Evolutionary conservation across 2,797 vertebrate genomes (phyloP), one percentile per base, ranked within the genome.

Genomic region (Caiman crocodilus): DNA sequence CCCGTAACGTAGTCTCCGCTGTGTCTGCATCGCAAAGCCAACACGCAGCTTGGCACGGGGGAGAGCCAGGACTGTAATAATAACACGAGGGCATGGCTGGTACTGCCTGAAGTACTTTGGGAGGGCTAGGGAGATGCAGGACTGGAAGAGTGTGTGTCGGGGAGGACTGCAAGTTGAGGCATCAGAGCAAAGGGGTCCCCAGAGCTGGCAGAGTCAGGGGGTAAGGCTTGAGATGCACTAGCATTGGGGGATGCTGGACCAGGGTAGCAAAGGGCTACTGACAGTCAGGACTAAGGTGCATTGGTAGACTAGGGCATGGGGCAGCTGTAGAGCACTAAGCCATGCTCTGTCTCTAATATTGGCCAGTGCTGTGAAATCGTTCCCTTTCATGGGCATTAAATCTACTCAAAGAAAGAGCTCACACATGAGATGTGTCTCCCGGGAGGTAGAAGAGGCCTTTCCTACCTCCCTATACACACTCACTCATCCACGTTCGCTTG

Each of bases 401-500:
- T 25, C 69, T 23, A 20, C 76, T 17, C 35, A 25, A 71, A 73
- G 7, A 18, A 26, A 0, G 26, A 0, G 2, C 35, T 59, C 67
- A 3, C 5, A 73, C 59, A 63, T 76, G 50, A 58, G 8, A n/a
- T 42, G 20, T 14, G 4, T 69, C 18, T 73, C n/a, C 1, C 35
- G 60, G n/a, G 28, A 32, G 4, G 28, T 6, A 30, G 18, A 21
- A 55, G 20, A 30, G 4, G 3, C 7, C 3, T 58, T 60, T 32
- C 8, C 28, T 30, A 25, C 7, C 25, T 81, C 60, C 13, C 23
- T 64, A 12, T 28, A 32, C 60, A 61, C 60, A 26, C 6, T 69
- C 55, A 9, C 67, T 80, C 13, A 1, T 18, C 5, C 4, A 9
- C 0, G 0, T 26, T 0, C 28, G 6, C 28, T 63, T 32, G 10